phyloP scores from a whole-genome alignment of 2,888 invertebrate species.

The Pandemis corylana region DNA sequence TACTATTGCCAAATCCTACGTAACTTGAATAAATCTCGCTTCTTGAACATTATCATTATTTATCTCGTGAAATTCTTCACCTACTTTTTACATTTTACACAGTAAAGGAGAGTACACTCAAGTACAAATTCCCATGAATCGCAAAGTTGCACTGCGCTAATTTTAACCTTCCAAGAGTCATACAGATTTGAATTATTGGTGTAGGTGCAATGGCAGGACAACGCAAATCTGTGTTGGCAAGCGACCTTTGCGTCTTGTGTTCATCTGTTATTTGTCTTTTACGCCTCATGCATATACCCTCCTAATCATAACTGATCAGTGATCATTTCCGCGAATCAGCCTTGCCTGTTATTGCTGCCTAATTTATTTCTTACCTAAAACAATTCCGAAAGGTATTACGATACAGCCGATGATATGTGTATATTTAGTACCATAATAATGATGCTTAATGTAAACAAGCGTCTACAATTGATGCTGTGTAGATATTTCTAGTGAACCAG shows the following conservation, averaged over 20 bases:
- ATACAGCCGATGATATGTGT: background rate
- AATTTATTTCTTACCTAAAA: constrained; percentile 9
- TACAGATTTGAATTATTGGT: constrained; percentile 23
- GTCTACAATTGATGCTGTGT: background rate
- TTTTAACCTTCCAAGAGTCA: constrained; percentile 23
- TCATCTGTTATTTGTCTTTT: constrained; percentile 27
- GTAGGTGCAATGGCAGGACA: constrained; percentile 3
- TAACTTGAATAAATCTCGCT: background rate
- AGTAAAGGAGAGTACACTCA: background rate
- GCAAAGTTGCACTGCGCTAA: background rate
- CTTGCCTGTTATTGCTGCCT: constrained; percentile 1
- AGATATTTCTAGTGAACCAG: constrained; percentile 1
- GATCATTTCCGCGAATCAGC: constrained; percentile 12
- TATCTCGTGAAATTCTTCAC: background rate
- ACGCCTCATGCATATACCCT: background rate
- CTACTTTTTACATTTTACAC: background rate
- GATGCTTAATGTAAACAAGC: constrained; percentile 15
- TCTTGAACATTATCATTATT: background rate
- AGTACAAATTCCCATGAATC: background rate
- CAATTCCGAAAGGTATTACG: background rate
- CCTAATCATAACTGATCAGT: background rate
- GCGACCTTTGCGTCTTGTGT: constrained; percentile 14
- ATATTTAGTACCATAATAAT: background rate
- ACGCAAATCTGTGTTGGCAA: constrained; percentile 30
- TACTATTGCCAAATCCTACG: background rate